phyloP scores from a whole-genome alignment of 2,888 invertebrate genomes.

The Andrena dorsata region DNA sequence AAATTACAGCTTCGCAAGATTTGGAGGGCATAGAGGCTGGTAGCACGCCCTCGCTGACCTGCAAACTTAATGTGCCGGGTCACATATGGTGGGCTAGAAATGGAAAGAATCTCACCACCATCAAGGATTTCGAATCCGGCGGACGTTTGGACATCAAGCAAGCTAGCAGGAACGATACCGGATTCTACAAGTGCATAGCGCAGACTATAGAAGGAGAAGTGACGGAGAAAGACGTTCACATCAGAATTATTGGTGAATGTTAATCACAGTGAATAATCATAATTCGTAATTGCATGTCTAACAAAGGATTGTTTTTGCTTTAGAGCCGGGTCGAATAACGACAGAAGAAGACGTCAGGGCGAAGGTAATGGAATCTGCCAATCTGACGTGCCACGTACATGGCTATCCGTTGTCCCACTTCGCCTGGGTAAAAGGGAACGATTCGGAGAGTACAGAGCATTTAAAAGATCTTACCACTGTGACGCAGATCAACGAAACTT shows the following conservation, averaged over 20 bases:
- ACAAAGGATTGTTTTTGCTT: conserved; percentile 79
- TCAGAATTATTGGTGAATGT: conserved; percentile 82
- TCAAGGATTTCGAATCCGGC: conserved; percentile 77
- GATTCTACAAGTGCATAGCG: conserved; percentile 88
- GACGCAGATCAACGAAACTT: conserved; percentile 86
- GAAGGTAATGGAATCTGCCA: conserved; percentile 86
- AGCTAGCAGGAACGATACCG: conserved; percentile 87
- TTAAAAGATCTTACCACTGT: conserved; percentile 82
- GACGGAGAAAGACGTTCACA: conserved; percentile 78
- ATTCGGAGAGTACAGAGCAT: conserved; percentile 83
- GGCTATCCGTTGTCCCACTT: conserved; percentile 87
- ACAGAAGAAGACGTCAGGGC: conserved; percentile 85
- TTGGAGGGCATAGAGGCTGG: conserved; percentile 81
- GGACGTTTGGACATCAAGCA: conserved; percentile 86
- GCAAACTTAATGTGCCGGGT: conserved; percentile 86
- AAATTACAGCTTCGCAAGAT: conserved; percentile 80
- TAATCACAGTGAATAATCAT: neutral
- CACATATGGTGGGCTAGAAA: conserved; percentile 88
- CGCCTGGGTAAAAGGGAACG: conserved; percentile 88
- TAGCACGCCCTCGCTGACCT: conserved; percentile 85
- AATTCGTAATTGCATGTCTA: conserved; percentile 24
- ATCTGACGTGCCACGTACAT: conserved; percentile 87
- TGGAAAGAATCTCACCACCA: conserved; percentile 86
- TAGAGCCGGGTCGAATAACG: conserved; percentile 86
- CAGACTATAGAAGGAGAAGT: conserved; percentile 82